Base-by-base conservation (phyloP, 2,888 invertebrate species). In the Caenorhabditis drosophilae region DNA sequence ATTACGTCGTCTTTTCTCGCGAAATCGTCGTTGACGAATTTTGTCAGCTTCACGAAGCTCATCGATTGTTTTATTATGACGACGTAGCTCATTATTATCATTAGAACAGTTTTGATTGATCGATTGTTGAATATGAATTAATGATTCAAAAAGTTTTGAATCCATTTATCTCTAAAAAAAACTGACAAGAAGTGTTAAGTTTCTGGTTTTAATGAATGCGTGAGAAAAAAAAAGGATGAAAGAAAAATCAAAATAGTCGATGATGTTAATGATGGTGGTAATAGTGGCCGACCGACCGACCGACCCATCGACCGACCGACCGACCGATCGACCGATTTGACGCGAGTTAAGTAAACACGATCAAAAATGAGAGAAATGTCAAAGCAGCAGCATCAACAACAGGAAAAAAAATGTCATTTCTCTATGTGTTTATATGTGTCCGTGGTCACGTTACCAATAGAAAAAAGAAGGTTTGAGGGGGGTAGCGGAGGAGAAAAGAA, bases 391-490 rank as follows among this genome's bases (percentile, higher is more conserved):
- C n/a, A n/a, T n/a, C n/a, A n/a, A n/a, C n/a, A n/a, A n/a, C n/a
- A n/a, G n/a, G n/a, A n/a, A n/a, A n/a, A n/a, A n/a, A n/a, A n/a
- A n/a, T n/a, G n/a, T n/a, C n/a, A n/a, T n/a, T n/a, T n/a, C n/a
- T n/a, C n/a, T n/a, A n/a, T n/a, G n/a, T n/a, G n/a, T n/a, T n/a
- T n/a, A n/a, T n/a, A n/a, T n/a, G n/a, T n/a, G n/a, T n/a, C n/a
- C n/a, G n/a, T n/a, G n/a, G 58, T 59, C 58, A 59, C 58, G 58
- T 59, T 59, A 59, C 58, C 58, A 59, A 59, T 51, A 52, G 53
- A 49, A 60, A 53, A 53, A 60, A 47, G 53, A 51, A 38, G 20
- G 44, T 15, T 20, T 22, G 4, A 15, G 23, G 27, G 16, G 20
- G 20, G 16, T 22, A 23, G 9, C 18, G 4, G 23, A 2, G 20